Percentiles rank a stretch among this genome's conserved stretches.
Evolutionary conservation across 2,888 invertebrate genomes (phyloP).

Genomic region (Galeruca laticollis): DNA sequence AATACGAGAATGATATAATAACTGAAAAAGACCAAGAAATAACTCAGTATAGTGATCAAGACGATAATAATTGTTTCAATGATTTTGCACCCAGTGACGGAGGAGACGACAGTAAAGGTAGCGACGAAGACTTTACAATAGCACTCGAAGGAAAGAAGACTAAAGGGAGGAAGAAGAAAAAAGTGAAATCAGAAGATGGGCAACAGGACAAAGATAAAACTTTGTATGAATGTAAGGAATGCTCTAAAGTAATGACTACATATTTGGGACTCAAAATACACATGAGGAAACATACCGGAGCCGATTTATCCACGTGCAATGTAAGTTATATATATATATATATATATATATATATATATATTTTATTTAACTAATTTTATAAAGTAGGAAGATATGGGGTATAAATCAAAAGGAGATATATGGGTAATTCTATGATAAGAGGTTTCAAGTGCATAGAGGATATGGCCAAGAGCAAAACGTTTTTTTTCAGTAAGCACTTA

Average conservation of each 20-base stretch:
- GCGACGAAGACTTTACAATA: conserved; percentile 45
- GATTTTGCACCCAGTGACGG: conserved; percentile 52
- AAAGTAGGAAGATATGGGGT: no score
- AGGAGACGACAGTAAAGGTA: conserved; percentile 43
- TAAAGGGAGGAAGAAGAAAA: conserved; percentile 30
- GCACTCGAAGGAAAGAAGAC: conserved; percentile 31
- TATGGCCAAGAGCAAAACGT: background rate
- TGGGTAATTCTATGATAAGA: conserved; percentile 11
- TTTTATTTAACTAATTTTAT: no score
- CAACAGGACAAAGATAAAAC: conserved; percentile 53
- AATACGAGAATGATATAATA: conserved; percentile 18
- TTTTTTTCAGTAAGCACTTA: conserved; percentile 5
- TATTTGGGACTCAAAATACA: conserved; percentile 67
- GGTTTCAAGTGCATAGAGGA: conserved; percentile 8
- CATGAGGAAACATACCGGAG: conserved; percentile 76
- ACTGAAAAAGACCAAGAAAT: conserved; percentile 22
- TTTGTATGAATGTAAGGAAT: conserved; percentile 58
- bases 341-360: no score
- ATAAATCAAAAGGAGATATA: no score
- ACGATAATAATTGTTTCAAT: conserved; percentile 42
- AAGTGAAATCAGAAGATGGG: conserved; percentile 1
- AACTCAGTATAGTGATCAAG: conserved; percentile 24
- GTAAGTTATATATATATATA: conserved; percentile 54
- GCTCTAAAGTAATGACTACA: conserved; percentile 58
- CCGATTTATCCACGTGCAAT: conserved; percentile 57